phyloP scores from a whole-genome alignment of 35 echinoderm and acorn worm genomes.

The Apostichopus japonicus region DNA sequence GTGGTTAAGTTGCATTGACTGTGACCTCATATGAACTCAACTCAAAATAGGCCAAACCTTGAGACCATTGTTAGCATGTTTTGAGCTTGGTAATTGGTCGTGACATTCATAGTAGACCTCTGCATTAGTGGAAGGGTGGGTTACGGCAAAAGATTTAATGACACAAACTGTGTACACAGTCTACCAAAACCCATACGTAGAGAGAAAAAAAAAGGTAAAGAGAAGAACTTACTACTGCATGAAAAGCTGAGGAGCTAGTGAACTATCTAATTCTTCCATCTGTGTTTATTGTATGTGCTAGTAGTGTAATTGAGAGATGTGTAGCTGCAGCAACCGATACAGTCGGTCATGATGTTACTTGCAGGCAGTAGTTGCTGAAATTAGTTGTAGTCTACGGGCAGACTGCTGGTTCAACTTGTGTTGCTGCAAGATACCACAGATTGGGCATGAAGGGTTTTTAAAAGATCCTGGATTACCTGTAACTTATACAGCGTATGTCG shows the following conservation, averaged over 20 bases:
- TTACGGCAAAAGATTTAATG: constrained; percentile 36
- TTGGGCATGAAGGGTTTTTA: too few relatives aligned
- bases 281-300: constrained; percentile 37
- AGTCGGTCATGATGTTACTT: neutral
- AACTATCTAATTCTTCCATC: neutral
- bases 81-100: constrained; percentile 49
- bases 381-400: constrained; percentile 6
- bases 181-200: constrained; percentile 1
- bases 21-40: constrained; percentile 45
- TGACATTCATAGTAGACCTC: constrained; percentile 47
- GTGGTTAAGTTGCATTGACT: constrained; percentile 14
- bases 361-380: neutral
- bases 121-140: constrained; percentile 50
- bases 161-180: constrained; percentile 31
- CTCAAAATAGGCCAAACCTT: constrained; percentile 50
- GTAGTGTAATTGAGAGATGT: constrained; percentile 37
- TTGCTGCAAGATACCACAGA: too few relatives aligned
- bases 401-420: neutral
- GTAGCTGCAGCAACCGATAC: neutral
- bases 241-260: neutral
- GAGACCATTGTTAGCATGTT: constrained; percentile 45
- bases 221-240: too few relatives aligned
- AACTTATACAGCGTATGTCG: too few relatives aligned
- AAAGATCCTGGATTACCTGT: too few relatives aligned
- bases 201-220: neutral